A percentile compares a stretch with the other conserved stretches of the same genome.
phyloP scores from a whole-genome alignment of 23 tunicate genomes.

The Diplosoma virens region DNA sequence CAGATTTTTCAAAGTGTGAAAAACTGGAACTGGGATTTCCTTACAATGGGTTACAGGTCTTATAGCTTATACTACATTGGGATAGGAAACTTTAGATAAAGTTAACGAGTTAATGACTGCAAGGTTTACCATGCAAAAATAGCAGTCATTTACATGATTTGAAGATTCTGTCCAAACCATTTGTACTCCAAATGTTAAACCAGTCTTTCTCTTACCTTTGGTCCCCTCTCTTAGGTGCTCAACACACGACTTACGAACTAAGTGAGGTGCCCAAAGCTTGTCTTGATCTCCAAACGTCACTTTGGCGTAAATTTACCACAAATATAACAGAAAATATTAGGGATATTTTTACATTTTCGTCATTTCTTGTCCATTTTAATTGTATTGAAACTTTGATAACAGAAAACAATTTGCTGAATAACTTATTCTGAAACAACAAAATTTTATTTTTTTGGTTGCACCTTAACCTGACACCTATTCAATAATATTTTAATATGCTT shows the following conservation, averaged over 20 bases:
- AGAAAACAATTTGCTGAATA: neutral
- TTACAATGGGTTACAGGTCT: slow-evolving; percentile 5
- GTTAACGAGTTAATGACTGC: neutral
- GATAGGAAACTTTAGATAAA: neutral
- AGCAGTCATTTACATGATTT: slow-evolving; percentile 9
- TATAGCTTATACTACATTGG: too few species aligned
- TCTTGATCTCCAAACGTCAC: slow-evolving; percentile 3
- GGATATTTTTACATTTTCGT: slow-evolving; percentile 2
- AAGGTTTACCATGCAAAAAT: slow-evolving; percentile 22
- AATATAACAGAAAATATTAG: slow-evolving; percentile 7
- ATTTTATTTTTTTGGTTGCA: neutral
- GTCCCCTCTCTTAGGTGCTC: slow-evolving; percentile 19
- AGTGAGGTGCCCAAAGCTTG: slow-evolving; percentile 16
- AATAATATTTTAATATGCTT: neutral
- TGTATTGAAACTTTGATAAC: neutral
- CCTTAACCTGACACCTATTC: neutral
- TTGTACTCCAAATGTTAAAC: slow-evolving; percentile 6
- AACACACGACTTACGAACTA: slow-evolving; percentile 3
- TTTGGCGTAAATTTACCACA: slow-evolving; percentile 8
- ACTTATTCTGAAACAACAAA: slow-evolving; percentile 7
- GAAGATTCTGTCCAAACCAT: slow-evolving; percentile 16
- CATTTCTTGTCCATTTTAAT: neutral
- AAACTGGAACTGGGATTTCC: slow-evolving; percentile 5
- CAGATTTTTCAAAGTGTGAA: neutral
- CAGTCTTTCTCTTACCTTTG: slow-evolving; percentile 1